Conservation (phyloP, 1,140 invertebrate species). For the Aphaenogaster rudis region DNA sequence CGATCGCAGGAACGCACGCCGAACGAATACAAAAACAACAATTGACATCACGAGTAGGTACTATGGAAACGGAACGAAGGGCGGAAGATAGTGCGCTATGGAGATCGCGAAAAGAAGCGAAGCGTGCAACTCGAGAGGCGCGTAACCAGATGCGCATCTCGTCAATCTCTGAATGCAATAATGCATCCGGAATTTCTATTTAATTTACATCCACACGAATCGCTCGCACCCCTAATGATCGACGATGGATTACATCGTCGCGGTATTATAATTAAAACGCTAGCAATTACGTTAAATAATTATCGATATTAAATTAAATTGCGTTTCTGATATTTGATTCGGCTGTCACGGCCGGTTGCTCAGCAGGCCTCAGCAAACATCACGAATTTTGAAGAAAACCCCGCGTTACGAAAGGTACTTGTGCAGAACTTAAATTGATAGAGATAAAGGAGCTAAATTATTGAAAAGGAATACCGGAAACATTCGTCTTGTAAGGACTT, state of each 20-base stretch:
- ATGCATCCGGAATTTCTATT: conserved; percentile 2
- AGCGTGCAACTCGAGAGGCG: conserved; percentile 5
- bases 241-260: conserved; percentile 54
- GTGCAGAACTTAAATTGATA: conserved; percentile 48
- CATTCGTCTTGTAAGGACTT: conserved; percentile 12
- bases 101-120: neutral
- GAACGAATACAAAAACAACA: conserved; percentile 49
- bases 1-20: neutral
- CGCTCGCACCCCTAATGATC: conserved; percentile 52
- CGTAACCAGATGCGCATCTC: neutral
- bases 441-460: conserved; percentile 70
- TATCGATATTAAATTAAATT: conserved; percentile 54
- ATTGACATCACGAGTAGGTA: conserved; percentile 33
- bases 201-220: conserved; percentile 42
- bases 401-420: neutral
- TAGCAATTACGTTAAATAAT: conserved; percentile 66
- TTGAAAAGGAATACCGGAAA: conserved; percentile 34
- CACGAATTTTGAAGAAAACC: neutral
- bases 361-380: neutral
- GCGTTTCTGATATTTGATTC: conserved; percentile 29
- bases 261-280: conserved; percentile 47
- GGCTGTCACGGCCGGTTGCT: too few species aligned
- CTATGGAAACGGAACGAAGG: neutral
- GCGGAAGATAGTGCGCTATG: neutral
- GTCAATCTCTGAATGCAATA: conserved; percentile 30